phyloP scores from a whole-genome alignment of 1,140 invertebrate species.

The Cyphomyrmex costatus region DNA sequence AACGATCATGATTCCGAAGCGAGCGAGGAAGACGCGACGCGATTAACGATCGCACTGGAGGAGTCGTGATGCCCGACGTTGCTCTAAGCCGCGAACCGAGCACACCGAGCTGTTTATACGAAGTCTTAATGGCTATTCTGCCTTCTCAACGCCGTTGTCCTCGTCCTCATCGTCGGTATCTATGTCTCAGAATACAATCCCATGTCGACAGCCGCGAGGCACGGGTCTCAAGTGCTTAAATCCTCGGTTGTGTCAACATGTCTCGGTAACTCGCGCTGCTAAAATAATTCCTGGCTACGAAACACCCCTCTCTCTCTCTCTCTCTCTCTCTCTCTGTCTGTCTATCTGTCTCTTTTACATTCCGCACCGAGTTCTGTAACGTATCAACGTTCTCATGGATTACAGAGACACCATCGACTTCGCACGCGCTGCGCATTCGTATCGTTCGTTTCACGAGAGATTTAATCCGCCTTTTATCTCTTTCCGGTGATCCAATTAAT shows the following conservation, averaged over 20 bases:
- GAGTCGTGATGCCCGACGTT: slow-evolving; percentile 10
- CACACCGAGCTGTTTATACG: slow-evolving; percentile 44
- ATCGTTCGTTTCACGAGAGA: slow-evolving; percentile 16
- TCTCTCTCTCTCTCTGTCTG: background rate
- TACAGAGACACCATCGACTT: slow-evolving; percentile 34
- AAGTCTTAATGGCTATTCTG: slow-evolving; percentile 60
- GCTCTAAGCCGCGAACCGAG: background rate
- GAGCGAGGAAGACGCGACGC: background rate
- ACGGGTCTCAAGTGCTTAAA: slow-evolving; percentile 57
- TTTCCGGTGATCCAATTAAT: slow-evolving; percentile 42
- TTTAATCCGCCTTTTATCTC: slow-evolving; percentile 35
- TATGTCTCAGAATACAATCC: slow-evolving; percentile 53
- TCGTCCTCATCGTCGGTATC: slow-evolving; percentile 34
- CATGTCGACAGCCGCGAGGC: slow-evolving; percentile 41
- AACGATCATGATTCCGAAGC: background rate
- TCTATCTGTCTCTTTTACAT: background rate
- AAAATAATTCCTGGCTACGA: slow-evolving; percentile 57
- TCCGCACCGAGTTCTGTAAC: slow-evolving; percentile 1
- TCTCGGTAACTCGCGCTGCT: slow-evolving; percentile 32
- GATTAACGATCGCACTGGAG: slow-evolving; percentile 43
- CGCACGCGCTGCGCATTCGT: slow-evolving; percentile 1
- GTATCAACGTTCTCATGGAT: slow-evolving; percentile 47
- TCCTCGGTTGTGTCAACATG: slow-evolving; percentile 59
- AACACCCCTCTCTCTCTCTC: slow-evolving; percentile 3
- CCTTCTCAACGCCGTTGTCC: slow-evolving; percentile 17